Evolutionary conservation across 2,113 vertebrate genomes (phyloP), one percentile per base, ranked within the genome.

Genomic region (Psettodes erumei): DNA sequence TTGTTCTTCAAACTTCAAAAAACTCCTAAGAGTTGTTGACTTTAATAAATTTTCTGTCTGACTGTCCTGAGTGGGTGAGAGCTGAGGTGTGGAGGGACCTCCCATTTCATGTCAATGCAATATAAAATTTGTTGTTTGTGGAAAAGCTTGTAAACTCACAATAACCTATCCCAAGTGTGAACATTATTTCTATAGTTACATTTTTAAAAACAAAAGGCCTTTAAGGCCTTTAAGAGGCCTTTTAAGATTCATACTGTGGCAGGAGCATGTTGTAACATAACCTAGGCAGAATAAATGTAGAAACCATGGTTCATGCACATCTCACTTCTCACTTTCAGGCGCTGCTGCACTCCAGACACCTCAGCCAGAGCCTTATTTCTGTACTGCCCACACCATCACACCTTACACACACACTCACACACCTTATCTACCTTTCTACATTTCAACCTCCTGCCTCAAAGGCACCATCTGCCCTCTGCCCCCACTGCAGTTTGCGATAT

Each of bases 391-490:
- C 58, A 10, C 48, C 23, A 50, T 21, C 62, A 18, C 63, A 13
- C 30, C n/a, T n/a, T n/a, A 40, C 54, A 38, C 23, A 23, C 68
- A 76, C 50, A 30, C 45, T 54, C 28, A 66, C 32, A 51, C 65
- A 71, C 48, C 38, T 71, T 21, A 12, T 74, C 55, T 78, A 81
- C 75, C 75, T 81, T 79, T 69, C 65, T 62, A 75, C 61, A 53
- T 76, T 79, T 71, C 72, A 76, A 74, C 86, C 77, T 79, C 85
- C 85, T 84, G 87, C 82, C 84, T 88, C 67, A 71, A 83, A 84
- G 81, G 84, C 85, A 85, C 89, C 89, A 89, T 90, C 86, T 92
- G 90, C 85, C 87, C 86, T 84, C 79, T 87, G 68, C 81, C 86
- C 88, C 82, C 16, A 32, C 69, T 70, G 67, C 84, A 81, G 81